A percentile compares a stretch with the other conserved stretches of the same genome.
phyloP scores from a whole-genome alignment of 53 echinoderm and acorn worm genomes.

The Apostichopus leukothele region DNA sequence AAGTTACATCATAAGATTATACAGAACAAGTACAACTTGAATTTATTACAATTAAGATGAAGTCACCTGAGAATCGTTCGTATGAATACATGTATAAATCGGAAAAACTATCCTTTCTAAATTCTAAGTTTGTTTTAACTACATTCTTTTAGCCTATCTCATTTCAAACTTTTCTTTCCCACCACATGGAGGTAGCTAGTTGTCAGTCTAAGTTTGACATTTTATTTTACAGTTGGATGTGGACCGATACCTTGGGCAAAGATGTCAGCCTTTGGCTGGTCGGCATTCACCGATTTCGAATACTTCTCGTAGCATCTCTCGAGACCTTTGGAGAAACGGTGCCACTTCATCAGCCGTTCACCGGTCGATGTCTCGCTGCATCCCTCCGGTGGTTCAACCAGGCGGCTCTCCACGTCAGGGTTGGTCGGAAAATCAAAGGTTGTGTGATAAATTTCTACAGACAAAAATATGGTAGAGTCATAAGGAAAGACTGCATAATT shows the following conservation, averaged over 20 bases:
- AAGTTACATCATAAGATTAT: not conserved
- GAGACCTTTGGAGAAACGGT: constrained; percentile 73
- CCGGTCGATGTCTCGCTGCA: constrained; percentile 86
- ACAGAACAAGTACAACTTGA: not conserved
- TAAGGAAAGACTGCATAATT: too few species aligned
- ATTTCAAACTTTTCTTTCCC: not conserved
- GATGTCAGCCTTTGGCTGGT: constrained; percentile 94
- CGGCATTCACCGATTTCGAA: constrained; percentile 85
- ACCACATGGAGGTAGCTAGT: too few species aligned
- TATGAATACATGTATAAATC: too few species aligned
- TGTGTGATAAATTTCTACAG: constrained; percentile 90
- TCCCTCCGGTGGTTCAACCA: constrained; percentile 87
- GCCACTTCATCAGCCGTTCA: constrained; percentile 72
- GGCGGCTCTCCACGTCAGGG: constrained; percentile 74
- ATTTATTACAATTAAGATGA: too few species aligned
- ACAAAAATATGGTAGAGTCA: too few species aligned
- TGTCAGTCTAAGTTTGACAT: too few species aligned
- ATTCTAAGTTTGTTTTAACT: not conserved
- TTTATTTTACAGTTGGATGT: not conserved
- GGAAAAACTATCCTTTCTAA: not conserved
- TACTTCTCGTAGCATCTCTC: constrained; percentile 63
- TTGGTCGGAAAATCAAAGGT: constrained; percentile 93
- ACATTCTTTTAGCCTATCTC: not conserved
- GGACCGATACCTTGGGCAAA: constrained; percentile 81
- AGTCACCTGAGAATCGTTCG: not conserved